Conservation (phyloP, 2,113 vertebrate species). For the Pluvianellus socialis region DNA sequence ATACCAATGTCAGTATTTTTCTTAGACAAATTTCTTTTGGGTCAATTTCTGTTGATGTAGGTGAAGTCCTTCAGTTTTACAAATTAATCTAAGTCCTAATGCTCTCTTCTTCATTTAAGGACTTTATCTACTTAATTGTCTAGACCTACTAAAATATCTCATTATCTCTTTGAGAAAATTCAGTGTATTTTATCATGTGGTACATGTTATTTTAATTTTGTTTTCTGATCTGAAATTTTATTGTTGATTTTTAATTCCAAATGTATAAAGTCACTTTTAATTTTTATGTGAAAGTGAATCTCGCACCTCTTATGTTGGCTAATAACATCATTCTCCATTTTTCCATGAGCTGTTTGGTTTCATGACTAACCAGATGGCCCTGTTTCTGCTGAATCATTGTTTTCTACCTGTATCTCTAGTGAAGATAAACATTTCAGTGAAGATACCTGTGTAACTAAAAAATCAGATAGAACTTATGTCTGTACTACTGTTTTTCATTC, state of each 20-base stretch:
- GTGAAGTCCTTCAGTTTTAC: neutral
- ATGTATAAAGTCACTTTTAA: neutral
- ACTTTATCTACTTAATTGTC: neutral
- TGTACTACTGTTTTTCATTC: neutral
- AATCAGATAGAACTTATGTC: accelerated
- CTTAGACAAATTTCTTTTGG: neutral
- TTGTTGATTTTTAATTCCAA: neutral
- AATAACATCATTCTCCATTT: neutral
- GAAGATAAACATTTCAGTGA: neutral
- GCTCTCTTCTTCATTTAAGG: neutral
- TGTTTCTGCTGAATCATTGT: neutral
- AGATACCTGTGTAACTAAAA: neutral
- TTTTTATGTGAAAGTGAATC: neutral
- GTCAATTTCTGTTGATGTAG: neutral
- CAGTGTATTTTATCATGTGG: neutral
- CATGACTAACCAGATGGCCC: neutral
- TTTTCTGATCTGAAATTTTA: neutral
- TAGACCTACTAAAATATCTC: neutral
- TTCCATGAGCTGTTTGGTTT: neutral
- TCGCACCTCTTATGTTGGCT: neutral
- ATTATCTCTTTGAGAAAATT: neutral
- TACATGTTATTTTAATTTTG: neutral
- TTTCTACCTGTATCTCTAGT: neutral
- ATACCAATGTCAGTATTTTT: neutral
- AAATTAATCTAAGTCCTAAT: neutral